Conservation (phyloP, 2,113 vertebrate species). For the Mus pahari region DNA sequence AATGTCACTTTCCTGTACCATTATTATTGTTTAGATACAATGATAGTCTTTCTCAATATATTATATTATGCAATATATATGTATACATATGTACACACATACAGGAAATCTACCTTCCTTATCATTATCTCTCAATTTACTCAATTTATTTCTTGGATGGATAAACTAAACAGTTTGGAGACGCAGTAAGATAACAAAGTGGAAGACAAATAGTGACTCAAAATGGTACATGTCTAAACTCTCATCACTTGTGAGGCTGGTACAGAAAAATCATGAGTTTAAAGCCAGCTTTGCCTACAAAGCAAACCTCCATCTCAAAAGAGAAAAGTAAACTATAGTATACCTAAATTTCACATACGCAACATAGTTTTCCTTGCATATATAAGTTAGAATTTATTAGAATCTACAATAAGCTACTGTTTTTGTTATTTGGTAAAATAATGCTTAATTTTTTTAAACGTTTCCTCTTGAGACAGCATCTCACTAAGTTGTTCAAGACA, state of each 20-base stretch:
- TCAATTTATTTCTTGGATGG: conserved; percentile 41
- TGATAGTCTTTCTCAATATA: not conserved
- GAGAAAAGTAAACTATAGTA: not conserved
- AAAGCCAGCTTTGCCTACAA: not conserved
- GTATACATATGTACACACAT: not conserved
- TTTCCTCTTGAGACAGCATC: not conserved
- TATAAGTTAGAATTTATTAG: conserved; percentile 15
- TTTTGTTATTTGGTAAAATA: conserved; percentile 41
- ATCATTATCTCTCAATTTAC: not conserved
- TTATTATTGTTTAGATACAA: not conserved
- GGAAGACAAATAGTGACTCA: conserved; percentile 19
- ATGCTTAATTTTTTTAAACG: not conserved
- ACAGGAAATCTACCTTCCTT: conserved; percentile 42
- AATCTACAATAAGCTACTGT: not conserved
- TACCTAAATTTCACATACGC: conserved; percentile 17
- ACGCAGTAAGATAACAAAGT: not conserved
- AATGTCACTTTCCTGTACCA: not conserved
- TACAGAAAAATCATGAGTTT: not conserved
- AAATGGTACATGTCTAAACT: not conserved
- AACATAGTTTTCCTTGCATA: conserved; percentile 19
- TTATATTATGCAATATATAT: not conserved
- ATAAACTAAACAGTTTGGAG: not conserved
- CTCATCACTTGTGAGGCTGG: not conserved
- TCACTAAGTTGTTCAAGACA: not conserved
- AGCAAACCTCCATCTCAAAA: not conserved